Conservation (phyloP, 2,113 vertebrate genomes). For the Chiloscyllium plagiosum region DNA sequence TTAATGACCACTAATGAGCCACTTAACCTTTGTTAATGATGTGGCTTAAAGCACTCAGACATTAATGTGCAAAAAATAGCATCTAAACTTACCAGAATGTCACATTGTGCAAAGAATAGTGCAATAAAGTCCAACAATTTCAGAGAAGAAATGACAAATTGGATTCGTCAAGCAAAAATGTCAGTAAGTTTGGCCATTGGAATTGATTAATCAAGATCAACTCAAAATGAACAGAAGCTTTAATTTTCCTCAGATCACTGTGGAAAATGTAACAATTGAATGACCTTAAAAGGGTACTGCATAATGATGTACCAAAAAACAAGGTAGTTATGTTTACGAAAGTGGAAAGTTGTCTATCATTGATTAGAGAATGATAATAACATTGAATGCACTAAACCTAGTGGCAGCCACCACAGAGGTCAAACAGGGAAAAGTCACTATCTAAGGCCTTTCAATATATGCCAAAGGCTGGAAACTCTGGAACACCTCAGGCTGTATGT, state of each 20-base stretch:
- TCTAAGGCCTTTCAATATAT: too few species aligned
- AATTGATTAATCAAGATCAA: neutral
- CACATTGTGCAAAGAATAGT: slow-evolving; percentile 3
- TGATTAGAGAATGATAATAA: neutral
- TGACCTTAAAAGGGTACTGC: neutral
- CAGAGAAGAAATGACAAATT: neutral
- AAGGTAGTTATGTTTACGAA: neutral
- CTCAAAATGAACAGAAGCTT: neutral
- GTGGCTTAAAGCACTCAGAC: slow-evolving; percentile 24
- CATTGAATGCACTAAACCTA: too few species aligned
- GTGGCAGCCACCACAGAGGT: too few species aligned
- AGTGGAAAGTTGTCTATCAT: neutral
- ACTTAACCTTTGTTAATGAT: slow-evolving; percentile 33
- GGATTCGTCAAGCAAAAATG: neutral
- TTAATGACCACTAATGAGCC: slow-evolving; percentile 35
- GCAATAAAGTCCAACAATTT: neutral
- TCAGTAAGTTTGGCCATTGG: neutral
- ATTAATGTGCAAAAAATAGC: slow-evolving; percentile 19
- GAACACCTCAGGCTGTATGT: too few species aligned
- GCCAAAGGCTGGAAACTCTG: too few species aligned
- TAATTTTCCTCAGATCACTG: neutral
- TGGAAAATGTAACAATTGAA: neutral
- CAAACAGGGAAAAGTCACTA: too few species aligned
- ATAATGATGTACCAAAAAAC: neutral
- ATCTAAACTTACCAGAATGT: neutral